phyloP scores from a whole-genome alignment of 2,888 invertebrate genomes.

The Eilema depressum region DNA sequence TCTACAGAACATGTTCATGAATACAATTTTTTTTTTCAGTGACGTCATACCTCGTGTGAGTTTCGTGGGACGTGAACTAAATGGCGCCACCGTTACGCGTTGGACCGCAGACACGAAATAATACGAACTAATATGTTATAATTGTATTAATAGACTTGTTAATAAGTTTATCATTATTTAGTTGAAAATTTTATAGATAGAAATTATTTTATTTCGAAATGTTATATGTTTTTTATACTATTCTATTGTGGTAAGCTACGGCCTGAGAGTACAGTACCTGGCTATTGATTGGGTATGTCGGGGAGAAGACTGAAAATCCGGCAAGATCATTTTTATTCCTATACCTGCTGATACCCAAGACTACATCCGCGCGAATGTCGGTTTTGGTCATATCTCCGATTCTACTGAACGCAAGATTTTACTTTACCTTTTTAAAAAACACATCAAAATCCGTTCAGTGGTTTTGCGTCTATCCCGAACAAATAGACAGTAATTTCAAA shows the following conservation, averaged over 20 bases:
- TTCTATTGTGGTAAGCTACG: background rate
- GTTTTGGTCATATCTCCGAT: too few relatives aligned
- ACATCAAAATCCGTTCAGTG: too few relatives aligned
- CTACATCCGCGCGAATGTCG: too few relatives aligned
- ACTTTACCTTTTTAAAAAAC: too few relatives aligned
- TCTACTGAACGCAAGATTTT: too few relatives aligned
- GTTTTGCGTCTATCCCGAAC: too few relatives aligned
- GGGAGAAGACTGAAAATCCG: too few relatives aligned
- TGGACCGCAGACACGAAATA: conserved; percentile 18
- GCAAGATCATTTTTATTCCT: too few relatives aligned
- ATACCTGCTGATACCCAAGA: too few relatives aligned
- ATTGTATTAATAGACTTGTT: conserved; percentile 30
- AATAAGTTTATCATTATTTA: conserved; percentile 44
- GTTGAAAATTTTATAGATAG: conserved; percentile 41
- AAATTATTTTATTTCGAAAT: conserved; percentile 19
- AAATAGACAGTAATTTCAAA: too few relatives aligned
- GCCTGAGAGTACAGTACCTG: too few relatives aligned
- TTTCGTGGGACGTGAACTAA: conserved; percentile 16
- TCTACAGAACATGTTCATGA: background rate
- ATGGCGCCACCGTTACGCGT: conserved; percentile 32
- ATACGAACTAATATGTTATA: conserved; percentile 46
- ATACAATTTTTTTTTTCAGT: conserved; percentile 41
- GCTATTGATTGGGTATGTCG: too few relatives aligned
- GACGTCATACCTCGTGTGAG: conserved; percentile 31
- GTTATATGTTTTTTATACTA: conserved; percentile 6